phyloP scores from a whole-genome alignment of 2,113 vertebrate genomes.

The Thamnophis sirtalis region DNA sequence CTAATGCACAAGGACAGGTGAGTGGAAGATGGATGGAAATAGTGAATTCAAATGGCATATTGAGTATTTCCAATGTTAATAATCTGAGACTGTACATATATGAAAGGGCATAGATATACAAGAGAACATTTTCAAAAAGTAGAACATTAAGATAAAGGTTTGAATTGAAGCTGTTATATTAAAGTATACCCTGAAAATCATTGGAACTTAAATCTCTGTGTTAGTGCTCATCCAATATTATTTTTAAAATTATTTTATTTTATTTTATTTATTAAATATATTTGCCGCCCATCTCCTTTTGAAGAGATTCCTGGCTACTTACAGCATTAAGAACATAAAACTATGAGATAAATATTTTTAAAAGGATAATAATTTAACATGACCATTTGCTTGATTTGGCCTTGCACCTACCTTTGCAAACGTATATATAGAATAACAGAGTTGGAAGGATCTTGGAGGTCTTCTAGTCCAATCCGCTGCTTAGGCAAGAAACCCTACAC shows the following conservation, averaged over 20 bases:
- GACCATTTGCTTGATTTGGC: not conserved
- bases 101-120: conserved; percentile 59
- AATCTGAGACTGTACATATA: conserved; percentile 26
- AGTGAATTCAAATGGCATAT: conserved; percentile 66
- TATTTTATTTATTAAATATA: not conserved
- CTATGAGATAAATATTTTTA: not conserved
- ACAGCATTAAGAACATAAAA: not conserved
- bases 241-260: conserved; percentile 3
- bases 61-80: conserved; percentile 62
- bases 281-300: not conserved
- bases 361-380: not conserved
- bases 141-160: conserved; percentile 5
- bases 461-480: too few relatives aligned
- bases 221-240: not conserved
- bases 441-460: too few relatives aligned
- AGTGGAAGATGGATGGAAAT: conserved; percentile 69
- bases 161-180: too few relatives aligned
- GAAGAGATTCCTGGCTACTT: not conserved
- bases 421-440: not conserved
- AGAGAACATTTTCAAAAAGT: conserved; percentile 49
- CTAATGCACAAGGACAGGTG: conserved; percentile 99
- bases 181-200: not conserved
- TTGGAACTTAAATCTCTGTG: not conserved
- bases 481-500: too few relatives aligned
- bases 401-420: conserved; percentile 6